Evolutionary conservation across 1,140 invertebrate genomes (phyloP).

Genomic region (Ylistrum balloti): DNA sequence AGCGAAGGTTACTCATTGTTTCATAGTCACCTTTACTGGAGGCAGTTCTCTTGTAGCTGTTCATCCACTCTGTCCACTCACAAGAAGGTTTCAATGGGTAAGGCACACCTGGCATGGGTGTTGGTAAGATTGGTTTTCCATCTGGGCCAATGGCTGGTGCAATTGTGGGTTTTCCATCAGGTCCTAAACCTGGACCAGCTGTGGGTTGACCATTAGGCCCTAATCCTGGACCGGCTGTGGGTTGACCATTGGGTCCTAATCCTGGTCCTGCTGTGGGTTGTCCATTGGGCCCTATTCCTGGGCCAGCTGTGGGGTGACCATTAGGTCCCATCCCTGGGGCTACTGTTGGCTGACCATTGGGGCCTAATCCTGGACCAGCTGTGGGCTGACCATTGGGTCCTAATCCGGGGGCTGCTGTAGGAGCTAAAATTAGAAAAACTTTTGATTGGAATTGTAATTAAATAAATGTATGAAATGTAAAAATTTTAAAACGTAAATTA

Average conservation of each 20-base stretch:
- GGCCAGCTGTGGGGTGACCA: slow-evolving; percentile 47
- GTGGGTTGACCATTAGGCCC: neutral
- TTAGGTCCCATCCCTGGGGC: neutral
- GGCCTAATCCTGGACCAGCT: slow-evolving; percentile 29
- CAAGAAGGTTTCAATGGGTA: slow-evolving; percentile 60
- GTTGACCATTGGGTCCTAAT: neutral
- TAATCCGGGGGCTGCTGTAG: slow-evolving; percentile 47
- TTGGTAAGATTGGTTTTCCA: slow-evolving; percentile 7
- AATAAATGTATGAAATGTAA: too few species aligned
- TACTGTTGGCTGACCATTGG: slow-evolving; percentile 48
- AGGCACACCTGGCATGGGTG: slow-evolving; percentile 55
- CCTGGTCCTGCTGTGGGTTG: slow-evolving; percentile 50
- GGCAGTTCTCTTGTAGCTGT: slow-evolving; percentile 59
- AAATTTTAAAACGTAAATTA: too few species aligned
- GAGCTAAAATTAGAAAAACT: slow-evolving; percentile 18
- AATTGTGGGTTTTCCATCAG: neutral
- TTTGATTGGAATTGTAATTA: too few species aligned
- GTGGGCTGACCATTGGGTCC: slow-evolving; percentile 43
- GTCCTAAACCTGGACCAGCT: slow-evolving; percentile 19
- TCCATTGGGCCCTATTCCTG: neutral
- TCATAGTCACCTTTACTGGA: slow-evolving; percentile 68
- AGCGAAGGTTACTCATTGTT: slow-evolving; percentile 65
- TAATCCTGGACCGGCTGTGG: slow-evolving; percentile 44
- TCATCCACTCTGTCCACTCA: slow-evolving; percentile 72
- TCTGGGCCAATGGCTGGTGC: neutral